These are phyloP conservation scores for Melanocharis versteri DNA, from an alignment of 2,113 vertebrate species.

Conservation along the genomic window DNA sequence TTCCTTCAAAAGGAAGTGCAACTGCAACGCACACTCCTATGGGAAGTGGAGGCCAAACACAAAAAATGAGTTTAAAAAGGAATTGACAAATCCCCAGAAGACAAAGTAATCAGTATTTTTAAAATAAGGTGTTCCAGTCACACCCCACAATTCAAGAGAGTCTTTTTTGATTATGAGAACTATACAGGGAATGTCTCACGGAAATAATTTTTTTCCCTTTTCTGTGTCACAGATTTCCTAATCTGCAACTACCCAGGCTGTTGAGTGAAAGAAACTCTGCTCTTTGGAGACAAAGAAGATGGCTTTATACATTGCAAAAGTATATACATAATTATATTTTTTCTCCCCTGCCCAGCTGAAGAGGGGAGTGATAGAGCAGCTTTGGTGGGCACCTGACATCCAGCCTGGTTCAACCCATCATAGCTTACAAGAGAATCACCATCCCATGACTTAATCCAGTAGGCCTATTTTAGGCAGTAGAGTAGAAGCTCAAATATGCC, in stretches of 20 bases:
- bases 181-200: not conserved
- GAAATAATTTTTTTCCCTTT: not conserved
- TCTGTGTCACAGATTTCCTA: not conserved
- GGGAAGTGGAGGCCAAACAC: not conserved
- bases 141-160: not conserved
- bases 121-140: not conserved
- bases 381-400: not conserved
- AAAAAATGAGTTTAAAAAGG: not conserved
- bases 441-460: not conserved
- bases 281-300: not conserved
- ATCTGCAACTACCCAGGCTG: not conserved
- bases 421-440: not conserved
- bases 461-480: not conserved
- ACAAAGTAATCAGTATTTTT: not conserved
- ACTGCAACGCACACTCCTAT: not conserved
- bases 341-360: not conserved
- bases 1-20: not conserved
- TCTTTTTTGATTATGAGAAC: not conserved
- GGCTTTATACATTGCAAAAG: not conserved
- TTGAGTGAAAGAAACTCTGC: not conserved
- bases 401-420: not conserved
- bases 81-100: not conserved
- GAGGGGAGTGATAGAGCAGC: not conserved
- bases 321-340: not conserved
- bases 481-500: not conserved